Evolutionary conservation across 2,797 vertebrate species (phyloP).

Genomic region (Lerista edwardsae): DNA sequence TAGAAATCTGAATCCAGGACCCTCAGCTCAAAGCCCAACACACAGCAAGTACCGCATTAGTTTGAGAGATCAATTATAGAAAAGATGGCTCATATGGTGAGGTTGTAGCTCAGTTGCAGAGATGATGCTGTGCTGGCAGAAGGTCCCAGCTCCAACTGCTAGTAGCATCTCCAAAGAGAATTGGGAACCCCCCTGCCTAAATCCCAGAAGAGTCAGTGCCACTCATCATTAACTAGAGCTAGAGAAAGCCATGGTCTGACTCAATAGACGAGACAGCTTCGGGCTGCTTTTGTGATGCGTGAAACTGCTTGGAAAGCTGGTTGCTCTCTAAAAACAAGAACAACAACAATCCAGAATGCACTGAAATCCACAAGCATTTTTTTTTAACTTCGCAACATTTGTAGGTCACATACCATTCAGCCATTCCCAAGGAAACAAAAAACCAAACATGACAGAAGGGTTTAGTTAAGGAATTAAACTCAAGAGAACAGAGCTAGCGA

Average conservation of each 20-base stretch:
- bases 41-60: neutral
- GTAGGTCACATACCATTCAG: neutral
- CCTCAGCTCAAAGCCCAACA: neutral
- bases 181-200: too few relatives aligned
- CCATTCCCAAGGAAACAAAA: neutral
- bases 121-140: neutral
- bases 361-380: conserved; percentile 28
- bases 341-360: conserved; percentile 22
- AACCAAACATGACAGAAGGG: neutral
- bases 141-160: neutral
- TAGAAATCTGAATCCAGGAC: neutral
- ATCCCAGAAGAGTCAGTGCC: too few relatives aligned
- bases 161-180: too few relatives aligned
- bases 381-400: conserved; percentile 18
- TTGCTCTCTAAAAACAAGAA: neutral
- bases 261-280: neutral
- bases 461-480: neutral
- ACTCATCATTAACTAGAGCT: too few relatives aligned
- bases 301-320: neutral
- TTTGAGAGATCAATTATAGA: neutral
- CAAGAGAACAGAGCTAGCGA: neutral
- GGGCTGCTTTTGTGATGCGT: neutral
- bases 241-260: too few relatives aligned
- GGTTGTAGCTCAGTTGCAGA: too few relatives aligned
- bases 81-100: too few relatives aligned